Base-by-base conservation (phyloP, 1,140 invertebrate species). In the Bombus pascuorum region DNA sequence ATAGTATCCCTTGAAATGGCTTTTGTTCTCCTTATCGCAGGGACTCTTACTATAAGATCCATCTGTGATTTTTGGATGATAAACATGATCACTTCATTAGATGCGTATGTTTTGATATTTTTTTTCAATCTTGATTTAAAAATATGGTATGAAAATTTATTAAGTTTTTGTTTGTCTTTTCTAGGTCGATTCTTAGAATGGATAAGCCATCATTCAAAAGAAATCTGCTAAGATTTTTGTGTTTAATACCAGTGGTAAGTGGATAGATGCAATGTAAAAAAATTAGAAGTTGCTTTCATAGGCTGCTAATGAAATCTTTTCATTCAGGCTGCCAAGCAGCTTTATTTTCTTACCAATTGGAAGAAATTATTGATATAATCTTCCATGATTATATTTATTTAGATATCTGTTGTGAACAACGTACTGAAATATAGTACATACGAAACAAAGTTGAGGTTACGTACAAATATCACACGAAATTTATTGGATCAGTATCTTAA, bases 61-160 rank as follows among this genome's bases (percentile, higher is more conserved):
- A 96, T 99, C 42, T 99, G 98, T 93, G 99, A 99, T 95, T 96
- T 99, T 73, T 99, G 98, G 98, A 97, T 99, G 96, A 99, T 99
- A 88, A 97, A 98, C 91, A 98, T 98, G 94, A 97, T 97, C 28
- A 99, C 99, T 4, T 96, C 98, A 81, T 97, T 99, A 91, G 99
- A 99, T 96, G 98, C 97, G 98, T 98, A 95, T 94, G 83, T 83
- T 68, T 74, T 39, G 57, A 70, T 84, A n/a, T 87, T n/a, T 71
- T 12, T 44, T 83, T 34, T 12, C 68, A 22, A 15, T n/a, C 6
- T 71, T 73, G 39, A 53, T 25, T 44, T 86, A 39, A 34, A 18
- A 42, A 0, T 8, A 5, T 81, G 9, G 32, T 32, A 22, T 42
- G 0, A 13, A 79, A 39, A 47, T 42, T 2, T 73, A 76, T 0